phyloP scores from a whole-genome alignment of 2,113 vertebrate species.

The Entomyzon cyanotis region DNA sequence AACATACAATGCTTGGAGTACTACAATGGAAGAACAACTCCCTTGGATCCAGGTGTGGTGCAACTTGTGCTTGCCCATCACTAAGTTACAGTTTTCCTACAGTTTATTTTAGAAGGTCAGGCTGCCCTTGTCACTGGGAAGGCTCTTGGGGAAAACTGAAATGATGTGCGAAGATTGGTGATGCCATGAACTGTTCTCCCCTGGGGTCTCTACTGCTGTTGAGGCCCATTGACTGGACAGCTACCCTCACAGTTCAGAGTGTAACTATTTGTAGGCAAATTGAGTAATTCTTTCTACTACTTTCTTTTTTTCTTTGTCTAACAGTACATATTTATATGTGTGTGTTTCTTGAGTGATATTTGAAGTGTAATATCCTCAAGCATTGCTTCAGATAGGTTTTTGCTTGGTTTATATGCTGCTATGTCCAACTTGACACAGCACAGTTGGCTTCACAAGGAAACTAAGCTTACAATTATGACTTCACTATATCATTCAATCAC shows the following conservation, averaged over 20 bases:
- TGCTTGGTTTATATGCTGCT: background rate
- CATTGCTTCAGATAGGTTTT: background rate
- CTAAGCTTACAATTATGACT: background rate
- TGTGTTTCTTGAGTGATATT: background rate
- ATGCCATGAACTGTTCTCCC: background rate
- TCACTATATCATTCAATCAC: background rate
- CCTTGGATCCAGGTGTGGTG: slow-evolving; percentile 88
- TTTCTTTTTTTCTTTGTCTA: background rate
- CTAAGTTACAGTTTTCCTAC: background rate
- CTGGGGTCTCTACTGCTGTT: background rate
- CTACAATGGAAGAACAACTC: slow-evolving; percentile 19
- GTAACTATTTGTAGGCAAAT: background rate
- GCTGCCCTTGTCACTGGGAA: background rate
- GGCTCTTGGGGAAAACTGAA: background rate
- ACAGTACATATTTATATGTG: background rate
- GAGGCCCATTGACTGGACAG: background rate
- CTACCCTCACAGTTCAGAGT: background rate
- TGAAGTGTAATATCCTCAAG: background rate
- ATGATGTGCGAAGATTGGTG: background rate
- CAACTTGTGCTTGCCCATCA: background rate
- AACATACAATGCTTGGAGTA: slow-evolving; percentile 93
- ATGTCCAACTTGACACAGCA: background rate
- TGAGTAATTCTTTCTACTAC: background rate
- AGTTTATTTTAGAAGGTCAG: background rate
- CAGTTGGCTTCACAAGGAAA: background rate